phyloP scores from a whole-genome alignment of 2,888 invertebrate species.

The Hemaris fuciformis region DNA sequence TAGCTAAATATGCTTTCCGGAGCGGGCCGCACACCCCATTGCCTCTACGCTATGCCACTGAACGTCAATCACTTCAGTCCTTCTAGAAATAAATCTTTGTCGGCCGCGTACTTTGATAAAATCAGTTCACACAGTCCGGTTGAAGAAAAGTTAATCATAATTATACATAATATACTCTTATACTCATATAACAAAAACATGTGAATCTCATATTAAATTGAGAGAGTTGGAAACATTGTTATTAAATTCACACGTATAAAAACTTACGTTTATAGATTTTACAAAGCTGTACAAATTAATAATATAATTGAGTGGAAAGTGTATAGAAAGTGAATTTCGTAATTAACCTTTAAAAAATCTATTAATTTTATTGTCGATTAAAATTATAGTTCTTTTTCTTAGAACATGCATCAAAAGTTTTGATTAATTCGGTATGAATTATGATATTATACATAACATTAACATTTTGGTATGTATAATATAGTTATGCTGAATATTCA shows the following conservation, averaged over 20 bases:
- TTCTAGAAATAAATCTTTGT: neutral
- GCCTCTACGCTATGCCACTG: neutral
- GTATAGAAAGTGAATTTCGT: neutral
- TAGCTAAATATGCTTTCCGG: too few relatives aligned
- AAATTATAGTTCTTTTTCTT: neutral
- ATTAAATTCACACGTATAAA: conserved; percentile 4
- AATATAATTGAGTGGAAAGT: neutral
- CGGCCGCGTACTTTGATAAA: neutral
- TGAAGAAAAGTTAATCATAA: neutral
- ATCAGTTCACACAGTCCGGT: neutral
- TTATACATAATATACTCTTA: too few relatives aligned
- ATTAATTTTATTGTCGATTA: neutral
- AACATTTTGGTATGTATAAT: too few relatives aligned
- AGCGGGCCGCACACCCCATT: too few relatives aligned
- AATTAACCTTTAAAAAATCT: conserved; percentile 4
- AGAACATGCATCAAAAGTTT: neutral
- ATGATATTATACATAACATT: too few relatives aligned
- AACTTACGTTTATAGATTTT: conserved; percentile 6
- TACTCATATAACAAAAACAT: neutral
- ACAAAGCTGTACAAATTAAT: neutral
- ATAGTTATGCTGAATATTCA: too few relatives aligned
- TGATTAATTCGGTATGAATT: neutral
- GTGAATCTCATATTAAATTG: conserved; percentile 1
- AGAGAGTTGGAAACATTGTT: neutral
- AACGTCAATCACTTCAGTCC: neutral